Base-by-base conservation (phyloP, 2,113 vertebrate species). In the Sinocyclocheilus rhinocerous region DNA sequence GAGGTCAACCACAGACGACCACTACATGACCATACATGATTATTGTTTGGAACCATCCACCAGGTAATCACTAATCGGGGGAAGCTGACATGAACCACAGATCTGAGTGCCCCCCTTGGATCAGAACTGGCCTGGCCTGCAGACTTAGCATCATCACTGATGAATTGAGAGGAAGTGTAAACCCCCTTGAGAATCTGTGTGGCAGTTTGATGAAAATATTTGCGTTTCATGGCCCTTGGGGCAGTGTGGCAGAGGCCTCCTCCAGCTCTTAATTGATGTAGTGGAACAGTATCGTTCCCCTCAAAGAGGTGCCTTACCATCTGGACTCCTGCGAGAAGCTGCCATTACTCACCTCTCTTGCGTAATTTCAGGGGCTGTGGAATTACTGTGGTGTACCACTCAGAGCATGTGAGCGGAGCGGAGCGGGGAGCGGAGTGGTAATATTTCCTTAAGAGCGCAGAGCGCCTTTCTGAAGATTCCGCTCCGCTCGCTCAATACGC, bases 201-300 rank as follows among this genome's bases (percentile, higher is more conserved):
- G 76, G 84, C 57, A 15, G 85, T 84, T 86, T 76, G 78, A 86
- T 78, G 67, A 86, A 84, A 89, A 89, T 89, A 89, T 87, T 86
- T 85, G 70, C 52, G 72, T 89, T 87, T 89, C 85, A 59, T 73
- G 84, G 55, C 52, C 77, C 88, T 50, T 75, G 4, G 48, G 82
- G 76, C 77, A 76, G 70, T 42, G 48, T 80, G 80, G 29, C 36
- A 59, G 75, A 63, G 76, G 65, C 82, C 48, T 67, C 76, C 70
- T 50, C 45, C 69, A 80, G 63, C 70, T 81, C 85, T 48, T 82
- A 75, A 57, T 67, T 89, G 88, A 89, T 89, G 85, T 10, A 87
- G 82, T 87, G 82, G 82, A 89, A 84, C 83, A 81, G 82, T 84
- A 89, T 59, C 70, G 10, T 78, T 76, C 61, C 84, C 55, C 26